Percentiles rank a stretch among this genome's conserved stretches.
Conservation (phyloP, 1,140 invertebrate species). For the Formica selysi region DNA sequence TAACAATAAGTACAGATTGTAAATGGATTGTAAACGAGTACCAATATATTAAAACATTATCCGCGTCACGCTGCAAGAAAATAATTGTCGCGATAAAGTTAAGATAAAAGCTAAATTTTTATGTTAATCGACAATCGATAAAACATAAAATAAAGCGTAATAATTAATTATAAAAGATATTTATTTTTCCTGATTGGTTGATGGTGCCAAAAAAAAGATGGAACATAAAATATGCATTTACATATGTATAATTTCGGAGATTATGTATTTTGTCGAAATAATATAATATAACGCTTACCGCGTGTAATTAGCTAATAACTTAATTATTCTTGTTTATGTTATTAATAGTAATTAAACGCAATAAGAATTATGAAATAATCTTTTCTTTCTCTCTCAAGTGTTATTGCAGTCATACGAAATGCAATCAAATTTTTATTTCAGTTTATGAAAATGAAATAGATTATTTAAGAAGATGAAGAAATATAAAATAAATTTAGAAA, state of each 20-base stretch:
- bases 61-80: background rate
- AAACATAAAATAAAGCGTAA: background rate
- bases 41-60: background rate
- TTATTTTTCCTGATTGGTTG: background rate
- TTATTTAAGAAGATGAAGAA: no score
- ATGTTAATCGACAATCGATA: no score
- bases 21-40: background rate
- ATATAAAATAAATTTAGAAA: background rate
- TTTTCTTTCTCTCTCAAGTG: background rate
- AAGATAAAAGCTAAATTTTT: no score
- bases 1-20: background rate
- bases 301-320: background rate
- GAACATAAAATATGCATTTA: constrained; percentile 20
- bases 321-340: constrained; percentile 10
- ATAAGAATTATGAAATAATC: constrained; percentile 12
- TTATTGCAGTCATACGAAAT: background rate
- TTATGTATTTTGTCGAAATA: background rate
- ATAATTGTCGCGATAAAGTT: no score
- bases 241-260: background rate
- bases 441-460: background rate
- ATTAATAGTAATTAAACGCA: constrained; percentile 5
- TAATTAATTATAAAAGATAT: background rate
- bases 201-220: no score
- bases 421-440: background rate
- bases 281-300: background rate